Evolutionary conservation across 2,113 vertebrate species (phyloP), one percentile per base, ranked within the genome.

Genomic region (Penelope pileata): DNA sequence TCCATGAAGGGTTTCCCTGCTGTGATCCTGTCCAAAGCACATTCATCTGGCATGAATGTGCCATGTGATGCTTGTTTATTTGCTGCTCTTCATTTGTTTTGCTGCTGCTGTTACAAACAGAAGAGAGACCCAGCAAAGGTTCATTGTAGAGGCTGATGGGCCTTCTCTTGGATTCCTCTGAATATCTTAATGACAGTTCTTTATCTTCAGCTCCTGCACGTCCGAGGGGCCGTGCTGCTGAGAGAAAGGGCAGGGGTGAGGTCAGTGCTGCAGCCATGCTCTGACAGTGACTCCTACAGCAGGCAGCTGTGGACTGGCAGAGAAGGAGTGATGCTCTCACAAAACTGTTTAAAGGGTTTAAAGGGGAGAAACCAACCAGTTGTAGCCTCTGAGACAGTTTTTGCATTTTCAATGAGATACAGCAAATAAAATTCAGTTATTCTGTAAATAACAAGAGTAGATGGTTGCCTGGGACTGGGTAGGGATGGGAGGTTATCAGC

Each of bases 271-370:
- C 24, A 7, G 30, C n/a, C 4, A 2, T 53, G 67, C 12, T 75
- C 42, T 0, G 0, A 21, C 19, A 54, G 54, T 24, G 45, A 82
- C 0, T 53, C 32, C 64, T 76, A 42, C 70, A 79, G 56, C 40
- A 75, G 29, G 64, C 29, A 54, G 53, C 53, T 10, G 62, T 62
- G 72, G 66, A 56, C 70, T 18, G 50, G 36, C 50, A 58, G 76
- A 22, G 69, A 72, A 54, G 14, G 10, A 16, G 56, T 4, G 9
- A 19, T 0, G 0, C 7, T 23, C 74, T 64, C 62, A 54, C 63
- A 74, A 53, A 54, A 75, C 30, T 43, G 23, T 29, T n/a, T 64
- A 85, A 26, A 69, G 12, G 22, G 23, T 29, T n/a, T 64, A 85
- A 26, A 69, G 12, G 22, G 63, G 42, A 80, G 18, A 64, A 83